Base-by-base conservation (phyloP, 2,888 invertebrate genomes). In the Macropis europaea region DNA sequence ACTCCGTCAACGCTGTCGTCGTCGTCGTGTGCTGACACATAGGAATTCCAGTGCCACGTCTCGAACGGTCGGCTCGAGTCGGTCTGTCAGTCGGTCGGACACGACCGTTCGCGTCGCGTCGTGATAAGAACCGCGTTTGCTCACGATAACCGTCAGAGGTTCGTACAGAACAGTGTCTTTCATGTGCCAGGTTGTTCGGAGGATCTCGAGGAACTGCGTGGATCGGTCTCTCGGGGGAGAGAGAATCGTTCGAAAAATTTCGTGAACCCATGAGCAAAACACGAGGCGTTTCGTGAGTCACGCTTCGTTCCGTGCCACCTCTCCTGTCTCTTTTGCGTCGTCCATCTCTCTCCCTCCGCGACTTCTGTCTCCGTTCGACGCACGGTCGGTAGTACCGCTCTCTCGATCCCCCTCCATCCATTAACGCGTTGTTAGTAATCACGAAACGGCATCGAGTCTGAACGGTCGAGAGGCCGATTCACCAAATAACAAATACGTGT, bases 21-120 rank as follows among this genome's bases (percentile, higher is more conserved):
- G 76, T 63, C 60, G 68, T 53, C 56, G 45, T 47, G 60, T 57
- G 47, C 66, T 26, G 56, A 42, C 45, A 56, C 45, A n/a, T n/a
- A n/a, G 48, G 63, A 76, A 78, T 77, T 73, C 50, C 72, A 77
- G 77, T 77, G 77, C 77, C 77, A 77, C 77, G 77, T 77, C 66
- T 74, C 63, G 71, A 28, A 40, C 67, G 59, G 48, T 59, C 48
- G 64, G 53, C 73, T 50, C 22, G 32, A 47, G 26, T 6, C 38
- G 67, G 43, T 56, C 36, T 47, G n/a, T 54, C 38, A 48, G 28
- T 15, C n/a, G 68, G 42, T 28, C 22, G 40, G 53, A 24, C 13
- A 5, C 28, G 19, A 13, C 9, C 13, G 7, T 42, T 13, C 7
- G 9, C 22, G 7, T 40, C 42, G 42, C 26, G n/a, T n/a, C n/a